phyloP scores from a whole-genome alignment of 2,888 invertebrate genomes.

The Dastarcus helophoroides region DNA sequence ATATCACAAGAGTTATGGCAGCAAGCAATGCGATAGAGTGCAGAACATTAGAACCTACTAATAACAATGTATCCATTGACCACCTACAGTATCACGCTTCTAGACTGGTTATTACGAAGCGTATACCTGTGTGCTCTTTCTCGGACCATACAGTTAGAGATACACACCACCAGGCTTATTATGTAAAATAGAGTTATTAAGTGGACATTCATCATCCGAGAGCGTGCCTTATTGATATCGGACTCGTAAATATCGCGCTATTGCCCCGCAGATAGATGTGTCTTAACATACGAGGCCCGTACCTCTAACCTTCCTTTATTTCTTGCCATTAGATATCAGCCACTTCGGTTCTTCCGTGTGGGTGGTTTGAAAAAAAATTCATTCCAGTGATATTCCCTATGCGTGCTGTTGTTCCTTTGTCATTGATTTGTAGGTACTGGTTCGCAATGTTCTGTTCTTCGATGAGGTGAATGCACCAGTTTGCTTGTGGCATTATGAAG shows the following conservation, averaged over 20 bases:
- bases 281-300: constrained; percentile 17
- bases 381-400: constrained; percentile 1
- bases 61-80: constrained; percentile 27
- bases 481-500: too few species aligned
- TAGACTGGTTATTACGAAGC: constrained; percentile 23
- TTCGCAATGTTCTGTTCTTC: too few species aligned
- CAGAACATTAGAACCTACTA: constrained; percentile 26
- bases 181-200: constrained; percentile 28
- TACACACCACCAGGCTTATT: constrained; percentile 11
- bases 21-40: constrained; percentile 11
- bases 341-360: constrained; percentile 19
- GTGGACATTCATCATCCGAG: constrained; percentile 23
- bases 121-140: background rate
- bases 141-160: background rate
- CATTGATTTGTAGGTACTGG: background rate
- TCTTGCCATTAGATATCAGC: constrained; percentile 10
- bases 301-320: constrained; percentile 15
- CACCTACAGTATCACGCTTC: constrained; percentile 32
- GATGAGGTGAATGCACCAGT: too few species aligned
- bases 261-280: too few species aligned
- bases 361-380: constrained; percentile 18
- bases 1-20: too few species aligned
- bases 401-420: background rate
- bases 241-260: constrained; percentile 21
- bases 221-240: constrained; percentile 28